A percentile compares a stretch with the other conserved stretches of the same genome.
These are phyloP conservation scores for Rhyacophila evoluta DNA, from an alignment of 2,888 invertebrate genomes.

Conservation along the genomic window DNA sequence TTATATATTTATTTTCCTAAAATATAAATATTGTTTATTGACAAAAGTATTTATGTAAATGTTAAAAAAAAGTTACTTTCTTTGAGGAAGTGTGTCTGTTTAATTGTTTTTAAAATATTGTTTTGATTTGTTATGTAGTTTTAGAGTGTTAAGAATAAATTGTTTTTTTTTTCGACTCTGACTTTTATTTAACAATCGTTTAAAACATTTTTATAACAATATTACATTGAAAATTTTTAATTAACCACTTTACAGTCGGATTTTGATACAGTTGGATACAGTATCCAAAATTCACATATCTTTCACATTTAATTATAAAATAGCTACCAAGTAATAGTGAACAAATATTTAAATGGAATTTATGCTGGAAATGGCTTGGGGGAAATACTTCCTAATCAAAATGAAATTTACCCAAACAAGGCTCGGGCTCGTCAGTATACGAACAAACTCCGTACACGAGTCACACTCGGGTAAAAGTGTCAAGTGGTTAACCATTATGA, in stretches of 20 bases:
- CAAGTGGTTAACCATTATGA: too few relatives aligned
- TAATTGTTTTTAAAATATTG: neutral
- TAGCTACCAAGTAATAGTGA: too few relatives aligned
- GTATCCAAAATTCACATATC: too few relatives aligned
- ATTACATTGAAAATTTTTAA: neutral
- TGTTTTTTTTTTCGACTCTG: conserved; percentile 35
- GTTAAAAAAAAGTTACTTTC: neutral
- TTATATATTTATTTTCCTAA: conserved; percentile 14
- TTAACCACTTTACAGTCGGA: conserved; percentile 48
- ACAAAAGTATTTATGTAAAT: conserved; percentile 20
- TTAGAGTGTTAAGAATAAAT: conserved; percentile 44
- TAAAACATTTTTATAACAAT: neutral
- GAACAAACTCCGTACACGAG: too few relatives aligned
- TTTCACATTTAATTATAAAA: too few relatives aligned
- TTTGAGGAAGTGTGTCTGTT: neutral
- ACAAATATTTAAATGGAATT: too few relatives aligned
- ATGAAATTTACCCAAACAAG: too few relatives aligned
- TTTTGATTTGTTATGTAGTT: conserved; percentile 48
- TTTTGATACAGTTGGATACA: too few relatives aligned
- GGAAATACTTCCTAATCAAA: too few relatives aligned
- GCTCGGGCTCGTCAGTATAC: too few relatives aligned
- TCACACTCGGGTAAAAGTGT: too few relatives aligned
- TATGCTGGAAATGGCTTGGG: too few relatives aligned
- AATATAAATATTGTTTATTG: conserved; percentile 16
- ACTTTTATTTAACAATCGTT: conserved; percentile 12